A percentile compares a stretch with the other conserved stretches of the same genome.
These are phyloP conservation scores for Stomorhina lunata DNA, from an alignment of 2,888 invertebrate species.

Conservation along the genomic window DNA sequence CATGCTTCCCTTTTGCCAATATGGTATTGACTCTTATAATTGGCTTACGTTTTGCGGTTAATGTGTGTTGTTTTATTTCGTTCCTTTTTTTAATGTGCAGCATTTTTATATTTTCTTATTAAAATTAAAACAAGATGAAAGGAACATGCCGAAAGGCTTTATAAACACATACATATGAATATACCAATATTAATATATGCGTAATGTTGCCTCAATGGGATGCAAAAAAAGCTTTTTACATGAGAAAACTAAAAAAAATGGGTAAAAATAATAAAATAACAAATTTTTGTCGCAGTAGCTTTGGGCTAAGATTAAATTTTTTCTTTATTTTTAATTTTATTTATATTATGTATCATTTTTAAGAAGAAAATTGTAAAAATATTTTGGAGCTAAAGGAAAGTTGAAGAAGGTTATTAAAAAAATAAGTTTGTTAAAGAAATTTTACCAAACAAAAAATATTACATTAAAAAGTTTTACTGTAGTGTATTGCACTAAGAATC, in stretches of 20 bases:
- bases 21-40: conserved; percentile 38
- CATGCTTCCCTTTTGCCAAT: conserved; percentile 6
- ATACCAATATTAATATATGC: background rate
- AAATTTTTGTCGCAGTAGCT: background rate
- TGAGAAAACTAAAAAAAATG: background rate
- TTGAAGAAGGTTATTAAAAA: too few relatives aligned
- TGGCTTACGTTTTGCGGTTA: conserved; percentile 42
- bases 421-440: too few relatives aligned
- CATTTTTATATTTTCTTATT: conserved; percentile 9
- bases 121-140: conserved; percentile 16
- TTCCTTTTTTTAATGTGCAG: background rate
- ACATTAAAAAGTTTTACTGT: too few relatives aligned
- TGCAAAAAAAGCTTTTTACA: background rate
- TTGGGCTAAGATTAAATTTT: background rate
- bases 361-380: too few relatives aligned
- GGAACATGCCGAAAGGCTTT: background rate
- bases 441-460: too few relatives aligned
- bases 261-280: background rate
- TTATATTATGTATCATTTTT: too few relatives aligned
- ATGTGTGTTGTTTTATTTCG: background rate
- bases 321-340: too few relatives aligned
- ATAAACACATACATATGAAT: background rate
- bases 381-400: too few relatives aligned
- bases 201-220: background rate
- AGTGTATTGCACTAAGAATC: too few relatives aligned